Base-by-base conservation (phyloP, 1,140 invertebrate genomes). In the Pentalonia nigronervosa region DNA sequence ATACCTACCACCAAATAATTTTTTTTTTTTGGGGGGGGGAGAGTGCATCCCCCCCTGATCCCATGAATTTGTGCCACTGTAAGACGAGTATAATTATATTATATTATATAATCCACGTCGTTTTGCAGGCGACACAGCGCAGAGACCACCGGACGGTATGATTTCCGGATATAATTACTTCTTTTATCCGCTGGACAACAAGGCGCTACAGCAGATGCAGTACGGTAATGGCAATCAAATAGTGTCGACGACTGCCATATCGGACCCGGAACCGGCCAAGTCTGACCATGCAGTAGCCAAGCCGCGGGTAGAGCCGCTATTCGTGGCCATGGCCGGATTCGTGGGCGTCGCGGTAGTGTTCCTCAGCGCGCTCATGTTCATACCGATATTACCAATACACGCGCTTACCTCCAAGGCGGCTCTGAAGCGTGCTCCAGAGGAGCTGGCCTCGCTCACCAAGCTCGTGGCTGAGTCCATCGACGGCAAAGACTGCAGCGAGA, bases 281-380 rank as follows among this genome's bases (percentile, higher is more conserved):
- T 0, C 48, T 41, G 50, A 21, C 53, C 93, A 60, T n/a, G 94
- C 47, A 23, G 94, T 36, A 95, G 95, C 91, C 34, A 84, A 93
- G 76, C n/a, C 47, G 94, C 93, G 86, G 17, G 93, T 95, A 48
- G 95, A 96, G 93, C 95, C 95, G 9, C 93, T 96, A 14, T 95
- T 96, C 93, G 95, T 95, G 95, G 95, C 95, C 14, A 95, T 96
- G 94, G 95, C 95, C 2, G 95, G 95, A 14, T 96, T 96, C 93
- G 95, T 96, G 56, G 95, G 95, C 14, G 95, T 96, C 94, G 95
- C 95, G 0, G 94, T 95, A 25, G 95, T 96, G 94, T 95, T 95
- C 93, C 94, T 95, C 8, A 91, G 95, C 60, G 95, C 95, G 7
- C 95, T 95, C 34, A 94, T 96, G 9, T 94, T 95, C n/a, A 93